Evolutionary conservation across 1,140 invertebrate species (phyloP), one percentile per base, ranked within the genome.

Genomic region (Conus ventricosus): DNA sequence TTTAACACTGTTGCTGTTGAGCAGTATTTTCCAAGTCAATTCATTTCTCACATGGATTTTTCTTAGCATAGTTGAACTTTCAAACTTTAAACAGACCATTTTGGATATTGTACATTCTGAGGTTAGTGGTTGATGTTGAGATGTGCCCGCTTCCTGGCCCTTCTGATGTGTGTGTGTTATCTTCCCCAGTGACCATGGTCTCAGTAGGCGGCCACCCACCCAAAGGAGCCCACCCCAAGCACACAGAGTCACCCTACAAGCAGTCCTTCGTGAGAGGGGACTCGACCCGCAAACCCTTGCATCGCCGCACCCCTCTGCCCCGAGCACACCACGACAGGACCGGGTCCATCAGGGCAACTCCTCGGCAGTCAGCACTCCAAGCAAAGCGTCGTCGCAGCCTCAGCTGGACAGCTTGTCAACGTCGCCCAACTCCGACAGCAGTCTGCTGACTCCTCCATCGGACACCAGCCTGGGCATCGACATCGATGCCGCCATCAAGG

Each of bases 241-340:
- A 87, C 8, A 20, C 15, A 63, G 81, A 86, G 23, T 81, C 91
- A 7, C 63, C 90, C 60, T 83, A 91, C 17, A 92, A 92, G 88
- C 91, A 92, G 67, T 92, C 92, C 4, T 94, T 94, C 88, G 87
- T 93, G 54, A 89, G 94, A 60, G 91, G 90, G 76, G 94, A 94
- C 80, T 91, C 92, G n/a, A 92, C 93, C 82, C 90, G 94, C 20
- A 90, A 90, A 54, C 92, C 93, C 15, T 87, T 94, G 51, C 91
- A 91, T 80, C 91, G 93, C 20, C 91, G 92, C 23, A 91, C 91
- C 7, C 94, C 6, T 94, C 94, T 23, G 94, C 92, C 54, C 93
- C 93, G 1, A 90, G 90, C 51, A 94, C 93, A 13, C 94, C 93
- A 13, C 87, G 89, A 87, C 88, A 87, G 84, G 88, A 91, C 87